Conservation (phyloP, 92 coral and sea anemone species). For the Parazoanthus atlanticus region DNA sequence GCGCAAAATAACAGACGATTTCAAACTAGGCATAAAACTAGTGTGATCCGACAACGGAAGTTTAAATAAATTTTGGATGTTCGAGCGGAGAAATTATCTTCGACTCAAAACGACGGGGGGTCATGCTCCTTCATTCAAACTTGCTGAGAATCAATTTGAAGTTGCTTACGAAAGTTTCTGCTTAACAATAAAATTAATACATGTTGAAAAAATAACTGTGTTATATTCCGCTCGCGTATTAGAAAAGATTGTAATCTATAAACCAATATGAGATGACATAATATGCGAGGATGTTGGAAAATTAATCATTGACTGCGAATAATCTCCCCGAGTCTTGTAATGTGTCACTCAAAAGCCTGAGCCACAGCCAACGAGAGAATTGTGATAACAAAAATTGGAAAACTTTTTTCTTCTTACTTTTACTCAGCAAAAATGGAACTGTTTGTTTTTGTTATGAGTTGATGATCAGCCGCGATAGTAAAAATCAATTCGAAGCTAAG, state of each 20-base stretch:
- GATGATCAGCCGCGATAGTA: constrained; percentile 29
- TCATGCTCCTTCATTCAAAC: constrained; percentile 20
- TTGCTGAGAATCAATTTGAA: constrained; percentile 48
- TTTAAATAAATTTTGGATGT: constrained; percentile 24
- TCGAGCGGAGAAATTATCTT: constrained; percentile 18
- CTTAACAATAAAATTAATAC: constrained; percentile 28
- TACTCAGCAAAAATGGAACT: background rate
- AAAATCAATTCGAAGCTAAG: constrained; percentile 26
- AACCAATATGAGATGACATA: constrained; percentile 9
- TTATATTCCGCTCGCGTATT: constrained; percentile 36
- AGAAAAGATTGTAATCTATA: constrained; percentile 33
- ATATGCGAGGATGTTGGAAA: constrained; percentile 1
- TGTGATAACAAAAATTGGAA: background rate
- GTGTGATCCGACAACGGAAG: background rate
- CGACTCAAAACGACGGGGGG: constrained; percentile 13
- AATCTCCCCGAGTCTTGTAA: background rate
- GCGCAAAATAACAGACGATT: background rate
- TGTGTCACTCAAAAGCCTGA: background rate
- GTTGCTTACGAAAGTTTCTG: constrained; percentile 14
- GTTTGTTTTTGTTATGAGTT: constrained; percentile 1
- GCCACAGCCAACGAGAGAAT: background rate
- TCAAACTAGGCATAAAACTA: background rate
- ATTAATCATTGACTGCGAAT: background rate
- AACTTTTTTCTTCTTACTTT: background rate
- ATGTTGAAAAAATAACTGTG: constrained; percentile 25